These are phyloP conservation scores for Apocrypta bakeri DNA, from an alignment of 1,140 invertebrate species.

Conservation along the genomic window DNA sequence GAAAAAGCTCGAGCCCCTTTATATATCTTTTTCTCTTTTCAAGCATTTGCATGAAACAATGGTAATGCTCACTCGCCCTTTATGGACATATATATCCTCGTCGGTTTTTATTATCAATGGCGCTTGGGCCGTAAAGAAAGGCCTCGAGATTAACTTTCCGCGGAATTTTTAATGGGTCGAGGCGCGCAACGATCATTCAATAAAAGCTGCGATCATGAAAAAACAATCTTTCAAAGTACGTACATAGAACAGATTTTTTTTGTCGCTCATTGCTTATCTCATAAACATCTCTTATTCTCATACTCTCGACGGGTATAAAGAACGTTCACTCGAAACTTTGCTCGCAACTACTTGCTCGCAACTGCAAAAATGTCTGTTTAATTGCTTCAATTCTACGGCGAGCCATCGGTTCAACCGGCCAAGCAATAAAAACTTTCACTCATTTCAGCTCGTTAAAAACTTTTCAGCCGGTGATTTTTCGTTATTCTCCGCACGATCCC, in stretches of 20 bases:
- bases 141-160: no score
- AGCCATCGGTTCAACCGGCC: not conserved
- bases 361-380: slow-evolving; percentile 1
- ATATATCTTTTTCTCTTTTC: no score
- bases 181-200: no score
- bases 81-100: no score
- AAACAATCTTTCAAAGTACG: not conserved
- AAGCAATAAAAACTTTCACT: slow-evolving; percentile 4
- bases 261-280: not conserved
- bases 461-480: not conserved
- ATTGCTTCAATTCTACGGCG: not conserved
- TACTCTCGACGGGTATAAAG: no score
- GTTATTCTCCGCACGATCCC: not conserved
- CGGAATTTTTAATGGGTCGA: no score
- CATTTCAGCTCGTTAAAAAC: slow-evolving; percentile 6
- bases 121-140: no score
- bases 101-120: not conserved
- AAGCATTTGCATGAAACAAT: not conserved
- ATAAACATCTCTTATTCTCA: not conserved
- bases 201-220: no score
- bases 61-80: not conserved
- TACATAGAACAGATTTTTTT: no score
- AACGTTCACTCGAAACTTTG: no score
- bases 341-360: no score
- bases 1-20: not conserved